Conservation (phyloP, 2,113 vertebrate genomes). For the Marmota monax region DNA sequence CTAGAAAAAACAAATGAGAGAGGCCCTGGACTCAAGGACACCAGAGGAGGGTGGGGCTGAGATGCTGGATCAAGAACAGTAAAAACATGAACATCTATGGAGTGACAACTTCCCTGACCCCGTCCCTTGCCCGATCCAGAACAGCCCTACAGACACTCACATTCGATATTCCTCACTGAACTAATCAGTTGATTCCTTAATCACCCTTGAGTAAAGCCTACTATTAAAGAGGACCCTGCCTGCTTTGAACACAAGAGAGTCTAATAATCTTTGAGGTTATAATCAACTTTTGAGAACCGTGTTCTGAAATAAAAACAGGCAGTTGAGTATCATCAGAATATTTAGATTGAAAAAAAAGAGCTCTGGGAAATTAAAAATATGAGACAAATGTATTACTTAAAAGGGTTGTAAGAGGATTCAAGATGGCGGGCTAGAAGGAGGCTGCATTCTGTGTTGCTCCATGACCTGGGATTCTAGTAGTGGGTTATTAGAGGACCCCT, state of each 20-base stretch:
- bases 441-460: no score
- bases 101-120: background rate
- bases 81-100: background rate
- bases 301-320: background rate
- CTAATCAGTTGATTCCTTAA: background rate
- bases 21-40: background rate
- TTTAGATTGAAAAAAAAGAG: background rate
- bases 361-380: conserved; percentile 22
- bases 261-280: background rate
- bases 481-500: no score
- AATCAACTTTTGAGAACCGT: background rate
- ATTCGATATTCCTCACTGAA: background rate
- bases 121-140: background rate
- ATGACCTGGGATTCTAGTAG: no score
- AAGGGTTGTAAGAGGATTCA: background rate
- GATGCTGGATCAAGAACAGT: background rate
- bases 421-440: no score
- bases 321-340: background rate
- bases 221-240: background rate
- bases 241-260: background rate
- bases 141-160: background rate
- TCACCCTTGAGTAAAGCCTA: background rate
- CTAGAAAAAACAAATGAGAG: background rate
- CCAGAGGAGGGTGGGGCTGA: background rate
- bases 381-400: background rate